Percentiles rank a stretch among this genome's conserved stretches.
phyloP scores from a whole-genome alignment of 2,888 invertebrate species.

The Sceliomorpha sp. region DNA sequence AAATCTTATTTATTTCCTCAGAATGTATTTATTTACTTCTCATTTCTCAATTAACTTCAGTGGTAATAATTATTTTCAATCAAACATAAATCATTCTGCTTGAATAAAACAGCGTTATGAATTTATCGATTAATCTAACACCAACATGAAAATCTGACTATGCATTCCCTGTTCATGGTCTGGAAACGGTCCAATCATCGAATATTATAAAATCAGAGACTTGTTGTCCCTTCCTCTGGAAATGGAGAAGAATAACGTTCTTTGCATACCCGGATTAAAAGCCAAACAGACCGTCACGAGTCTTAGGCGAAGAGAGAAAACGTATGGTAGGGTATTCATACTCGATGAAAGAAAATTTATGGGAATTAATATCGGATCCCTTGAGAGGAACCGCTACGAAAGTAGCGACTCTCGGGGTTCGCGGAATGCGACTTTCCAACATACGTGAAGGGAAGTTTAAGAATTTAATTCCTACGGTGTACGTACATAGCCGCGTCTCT shows the following conservation, averaged over 20 bases:
- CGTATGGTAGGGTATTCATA: slow-evolving; percentile 62
- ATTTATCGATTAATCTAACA: too few species aligned
- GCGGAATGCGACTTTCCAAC: slow-evolving; percentile 79
- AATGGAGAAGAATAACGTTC: slow-evolving; percentile 72
- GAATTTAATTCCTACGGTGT: slow-evolving; percentile 78
- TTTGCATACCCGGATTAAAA: slow-evolving; percentile 79
- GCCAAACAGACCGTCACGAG: slow-evolving; percentile 69
- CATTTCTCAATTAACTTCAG: too few species aligned
- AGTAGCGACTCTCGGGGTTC: slow-evolving; percentile 67
- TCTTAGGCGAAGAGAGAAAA: slow-evolving; percentile 40
- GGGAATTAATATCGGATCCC: slow-evolving; percentile 80
- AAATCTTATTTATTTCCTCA: too few species aligned
- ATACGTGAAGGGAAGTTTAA: slow-evolving; percentile 78
- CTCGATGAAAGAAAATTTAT: slow-evolving; percentile 80
- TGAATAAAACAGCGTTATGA: too few species aligned
- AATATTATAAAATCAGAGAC: slow-evolving; percentile 52
- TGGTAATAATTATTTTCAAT: too few species aligned
- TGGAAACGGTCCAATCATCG: slow-evolving; percentile 30
- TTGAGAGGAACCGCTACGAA: slow-evolving; percentile 58
- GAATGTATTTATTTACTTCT: too few species aligned
- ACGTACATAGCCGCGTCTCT: slow-evolving; percentile 61
- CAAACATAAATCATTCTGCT: too few species aligned
- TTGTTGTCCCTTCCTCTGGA: slow-evolving; percentile 39
- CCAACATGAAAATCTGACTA: too few species aligned
- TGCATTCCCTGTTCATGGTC: too few species aligned